Evolutionary conservation across 1,140 invertebrate species (phyloP).

Genomic region (Drosophila cardini): DNA sequence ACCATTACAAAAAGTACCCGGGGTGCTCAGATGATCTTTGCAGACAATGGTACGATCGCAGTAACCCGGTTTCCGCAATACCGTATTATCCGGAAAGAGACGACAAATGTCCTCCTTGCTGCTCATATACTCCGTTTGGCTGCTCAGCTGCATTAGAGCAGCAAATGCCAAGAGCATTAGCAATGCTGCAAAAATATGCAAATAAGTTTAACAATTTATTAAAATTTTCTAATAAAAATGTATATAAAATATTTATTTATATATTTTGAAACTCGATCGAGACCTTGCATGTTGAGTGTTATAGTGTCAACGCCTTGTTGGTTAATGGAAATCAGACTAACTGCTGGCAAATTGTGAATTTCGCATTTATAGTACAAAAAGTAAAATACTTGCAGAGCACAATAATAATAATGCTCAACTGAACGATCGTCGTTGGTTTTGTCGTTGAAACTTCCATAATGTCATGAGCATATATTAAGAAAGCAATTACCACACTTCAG

Average conservation of each 20-base stretch:
- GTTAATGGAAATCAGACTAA: conserved; percentile 20
- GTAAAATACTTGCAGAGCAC: neutral
- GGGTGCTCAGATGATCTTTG: conserved; percentile 21
- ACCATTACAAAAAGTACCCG: conserved; percentile 11
- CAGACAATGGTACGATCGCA: conserved; percentile 61
- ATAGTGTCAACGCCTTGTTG: neutral
- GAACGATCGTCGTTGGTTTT: neutral
- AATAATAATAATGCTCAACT: neutral
- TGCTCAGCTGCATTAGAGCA: conserved; percentile 39
- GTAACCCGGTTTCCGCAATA: conserved; percentile 58
- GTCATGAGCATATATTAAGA: conserved; percentile 57
- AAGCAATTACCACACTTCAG: conserved; percentile 41
- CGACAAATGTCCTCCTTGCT: conserved; percentile 58
- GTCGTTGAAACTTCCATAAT: conserved; percentile 32
- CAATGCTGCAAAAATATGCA: neutral
- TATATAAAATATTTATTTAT: too few relatives aligned
- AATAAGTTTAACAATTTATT: neutral
- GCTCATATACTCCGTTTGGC: conserved; percentile 40
- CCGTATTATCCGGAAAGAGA: conserved; percentile 51
- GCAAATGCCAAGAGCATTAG: conserved; percentile 30
- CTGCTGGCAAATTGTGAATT: conserved; percentile 5
- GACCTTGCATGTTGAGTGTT: conserved; percentile 29
- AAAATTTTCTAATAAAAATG: neutral
- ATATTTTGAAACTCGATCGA: neutral
- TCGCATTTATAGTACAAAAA: conserved; percentile 31